Conservation (phyloP, 2,888 invertebrate species). For the Chloroclysta siterata region DNA sequence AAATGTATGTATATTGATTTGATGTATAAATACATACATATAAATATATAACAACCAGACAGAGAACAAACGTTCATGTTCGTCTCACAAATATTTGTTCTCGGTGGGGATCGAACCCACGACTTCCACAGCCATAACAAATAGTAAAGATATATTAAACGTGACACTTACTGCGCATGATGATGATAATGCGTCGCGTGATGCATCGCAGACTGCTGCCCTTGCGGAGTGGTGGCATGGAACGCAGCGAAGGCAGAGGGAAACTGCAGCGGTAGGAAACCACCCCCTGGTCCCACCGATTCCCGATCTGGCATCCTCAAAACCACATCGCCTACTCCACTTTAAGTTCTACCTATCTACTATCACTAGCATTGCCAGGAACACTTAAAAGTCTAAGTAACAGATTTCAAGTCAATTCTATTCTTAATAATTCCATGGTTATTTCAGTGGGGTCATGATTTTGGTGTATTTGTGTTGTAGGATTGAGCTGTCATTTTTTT, state of each 20-base stretch:
- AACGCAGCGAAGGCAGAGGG: conserved; percentile 86
- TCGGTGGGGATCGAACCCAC: no score
- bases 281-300: conserved; percentile 82
- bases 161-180: conserved; percentile 77
- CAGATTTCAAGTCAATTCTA: conserved; percentile 74
- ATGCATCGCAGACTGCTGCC: conserved; percentile 85
- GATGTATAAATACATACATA: no score
- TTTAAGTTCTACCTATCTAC: conserved; percentile 35
- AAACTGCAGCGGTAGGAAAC: conserved; percentile 85
- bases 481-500: conserved; percentile 43
- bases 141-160: background rate
- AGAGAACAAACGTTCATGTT: no score
- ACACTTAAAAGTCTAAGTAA: conserved; percentile 40
- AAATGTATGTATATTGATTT: no score
- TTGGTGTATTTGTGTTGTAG: conserved; percentile 45
- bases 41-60: no score
- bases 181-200: conserved; percentile 83
- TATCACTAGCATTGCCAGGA: conserved; percentile 1
- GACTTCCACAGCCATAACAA: background rate
- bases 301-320: conserved; percentile 82
- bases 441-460: conserved; percentile 55
- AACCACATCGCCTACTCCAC: conserved; percentile 58
- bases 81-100: no score
- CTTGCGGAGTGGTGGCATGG: conserved; percentile 86
- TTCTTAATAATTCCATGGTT: conserved; percentile 62